Percentiles rank a stretch among this genome's conserved stretches.
Conservation (phyloP, 2,113 vertebrate species). For the Eptesicus fuscus region DNA sequence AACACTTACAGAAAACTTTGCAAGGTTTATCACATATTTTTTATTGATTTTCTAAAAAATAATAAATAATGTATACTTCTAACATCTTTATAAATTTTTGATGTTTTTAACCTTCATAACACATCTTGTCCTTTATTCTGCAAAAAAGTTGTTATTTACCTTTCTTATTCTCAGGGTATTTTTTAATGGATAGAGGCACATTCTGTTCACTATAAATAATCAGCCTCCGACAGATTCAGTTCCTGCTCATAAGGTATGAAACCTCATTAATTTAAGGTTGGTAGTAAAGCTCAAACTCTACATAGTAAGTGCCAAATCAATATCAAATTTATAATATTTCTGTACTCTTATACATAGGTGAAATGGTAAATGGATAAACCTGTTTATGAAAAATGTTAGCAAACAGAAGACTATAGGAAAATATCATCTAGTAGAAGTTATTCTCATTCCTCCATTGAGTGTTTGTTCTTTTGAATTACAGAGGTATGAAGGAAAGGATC, state of each 20-base stretch:
- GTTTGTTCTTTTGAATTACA: not conserved
- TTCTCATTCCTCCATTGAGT: not conserved
- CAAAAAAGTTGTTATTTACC: not conserved
- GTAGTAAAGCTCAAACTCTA: not conserved
- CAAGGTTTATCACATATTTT: not conserved
- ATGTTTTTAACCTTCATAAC: not conserved
- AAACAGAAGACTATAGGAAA: not conserved
- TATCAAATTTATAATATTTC: not conserved
- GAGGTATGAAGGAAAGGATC: not conserved
- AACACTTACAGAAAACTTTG: not conserved
- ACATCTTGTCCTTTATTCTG: not conserved
- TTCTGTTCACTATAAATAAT: conserved; percentile 3
- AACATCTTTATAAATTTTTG: not conserved
- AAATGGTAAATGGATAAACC: not conserved
- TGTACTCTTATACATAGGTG: not conserved
- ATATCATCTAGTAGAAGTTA: not conserved
- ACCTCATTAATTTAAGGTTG: conserved; percentile 1
- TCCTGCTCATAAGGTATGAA: not conserved
- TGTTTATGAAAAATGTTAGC: not conserved
- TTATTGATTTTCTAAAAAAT: conserved; percentile 3
- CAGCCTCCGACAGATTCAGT: not conserved
- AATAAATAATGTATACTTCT: not conserved
- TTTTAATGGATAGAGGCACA: not conserved
- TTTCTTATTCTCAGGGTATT: not conserved
- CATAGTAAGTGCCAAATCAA: conserved; percentile 1